Conservation (phyloP, 2,797 vertebrate species). For the Chelmon rostratus region DNA sequence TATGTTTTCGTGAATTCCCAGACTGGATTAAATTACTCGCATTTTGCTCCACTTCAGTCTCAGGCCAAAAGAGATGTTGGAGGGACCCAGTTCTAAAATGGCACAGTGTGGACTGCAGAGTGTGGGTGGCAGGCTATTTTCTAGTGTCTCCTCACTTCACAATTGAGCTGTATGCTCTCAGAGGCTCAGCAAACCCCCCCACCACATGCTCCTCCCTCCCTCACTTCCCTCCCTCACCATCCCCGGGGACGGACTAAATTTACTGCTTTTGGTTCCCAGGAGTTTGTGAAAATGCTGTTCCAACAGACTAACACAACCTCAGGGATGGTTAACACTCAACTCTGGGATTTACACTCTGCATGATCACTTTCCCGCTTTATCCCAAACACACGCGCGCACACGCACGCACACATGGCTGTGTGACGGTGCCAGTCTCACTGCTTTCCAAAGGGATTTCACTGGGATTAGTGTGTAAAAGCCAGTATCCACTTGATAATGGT, state of each 20-base stretch:
- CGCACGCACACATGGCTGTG: slow-evolving; percentile 18
- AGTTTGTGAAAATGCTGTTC: slow-evolving; percentile 64
- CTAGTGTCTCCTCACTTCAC: slow-evolving; percentile 50
- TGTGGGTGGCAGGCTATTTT: slow-evolving; percentile 63
- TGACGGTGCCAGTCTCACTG: slow-evolving; percentile 59
- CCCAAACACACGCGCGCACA: slow-evolving; percentile 34
- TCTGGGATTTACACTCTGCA: slow-evolving; percentile 69
- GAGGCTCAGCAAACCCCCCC: slow-evolving; percentile 1
- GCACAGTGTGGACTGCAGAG: slow-evolving; percentile 22
- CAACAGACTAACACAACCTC: slow-evolving; percentile 66
- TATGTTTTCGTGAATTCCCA: slow-evolving; percentile 19
- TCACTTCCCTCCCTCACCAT: slow-evolving; percentile 28
- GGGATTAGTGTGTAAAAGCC: slow-evolving; percentile 72
- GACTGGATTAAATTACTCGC: slow-evolving; percentile 30
- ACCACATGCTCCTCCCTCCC: slow-evolving; percentile 9
- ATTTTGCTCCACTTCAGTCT: slow-evolving; percentile 27
- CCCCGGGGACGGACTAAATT: slow-evolving; percentile 63
- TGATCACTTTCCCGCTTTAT: slow-evolving; percentile 59
- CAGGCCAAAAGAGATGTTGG: slow-evolving; percentile 23
- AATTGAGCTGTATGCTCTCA: slow-evolving; percentile 59
- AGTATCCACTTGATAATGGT: slow-evolving; percentile 68
- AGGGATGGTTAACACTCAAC: slow-evolving; percentile 69
- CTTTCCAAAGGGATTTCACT: slow-evolving; percentile 69
- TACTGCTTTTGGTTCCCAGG: slow-evolving; percentile 65
- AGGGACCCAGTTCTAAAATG: slow-evolving; percentile 33